Conservation (phyloP, 2,113 vertebrate genomes). For the Phylloscopus trochilus region DNA sequence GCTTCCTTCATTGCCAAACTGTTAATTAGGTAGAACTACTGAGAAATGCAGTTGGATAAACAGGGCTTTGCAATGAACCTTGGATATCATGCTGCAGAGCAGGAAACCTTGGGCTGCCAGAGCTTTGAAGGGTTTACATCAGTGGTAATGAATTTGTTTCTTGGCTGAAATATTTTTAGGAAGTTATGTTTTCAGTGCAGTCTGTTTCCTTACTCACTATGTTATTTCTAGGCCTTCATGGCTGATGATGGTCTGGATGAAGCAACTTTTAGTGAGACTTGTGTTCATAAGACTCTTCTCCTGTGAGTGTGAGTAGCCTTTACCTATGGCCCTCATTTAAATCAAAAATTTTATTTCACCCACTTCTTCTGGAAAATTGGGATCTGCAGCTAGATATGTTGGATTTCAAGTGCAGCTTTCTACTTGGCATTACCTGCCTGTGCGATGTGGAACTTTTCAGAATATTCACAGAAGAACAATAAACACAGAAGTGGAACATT, state of each 20-base stretch:
- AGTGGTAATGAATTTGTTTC: neutral
- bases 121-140: neutral
- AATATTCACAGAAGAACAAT: neutral
- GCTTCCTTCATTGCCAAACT: conserved; percentile 39
- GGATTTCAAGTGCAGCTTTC: neutral
- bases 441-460: neutral
- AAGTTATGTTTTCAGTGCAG: neutral
- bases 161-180: conserved; percentile 13
- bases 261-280: neutral
- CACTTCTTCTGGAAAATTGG: neutral
- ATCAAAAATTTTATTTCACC: neutral
- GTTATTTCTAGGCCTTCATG: neutral
- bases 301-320: neutral
- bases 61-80: conserved; percentile 1
- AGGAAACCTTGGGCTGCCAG: neutral
- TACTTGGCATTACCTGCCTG: neutral
- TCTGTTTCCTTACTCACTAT: neutral
- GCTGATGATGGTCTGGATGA: conserved; percentile 5
- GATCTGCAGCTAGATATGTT: neutral
- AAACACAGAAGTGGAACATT: neutral
- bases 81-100: neutral
- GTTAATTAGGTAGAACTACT: conserved; percentile 51
- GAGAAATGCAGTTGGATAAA: conserved; percentile 34
- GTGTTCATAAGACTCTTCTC: neutral
- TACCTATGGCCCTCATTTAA: neutral